These are phyloP conservation scores for Macrobrachium rosenbergii DNA, from an alignment of 1,140 invertebrate genomes.

Conservation along the genomic window DNA sequence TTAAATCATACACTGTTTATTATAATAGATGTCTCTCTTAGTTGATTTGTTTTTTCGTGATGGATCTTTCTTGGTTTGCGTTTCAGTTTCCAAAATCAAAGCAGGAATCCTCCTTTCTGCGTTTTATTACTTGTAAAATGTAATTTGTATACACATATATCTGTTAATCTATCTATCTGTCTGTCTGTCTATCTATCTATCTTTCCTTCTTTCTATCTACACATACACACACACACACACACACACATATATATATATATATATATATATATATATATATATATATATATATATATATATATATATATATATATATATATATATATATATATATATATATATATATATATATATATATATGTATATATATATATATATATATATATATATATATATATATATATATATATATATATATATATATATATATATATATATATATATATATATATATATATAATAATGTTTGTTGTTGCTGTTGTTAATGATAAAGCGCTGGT, in stretches of 20 bases:
- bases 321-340: too few relatives aligned
- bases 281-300: neutral
- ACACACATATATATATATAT: neutral
- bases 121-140: too few relatives aligned
- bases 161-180: neutral
- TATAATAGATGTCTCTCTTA: too few relatives aligned
- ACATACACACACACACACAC: neutral
- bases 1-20: too few relatives aligned
- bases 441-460: neutral
- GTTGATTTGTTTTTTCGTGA: too few relatives aligned
- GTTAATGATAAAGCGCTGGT: too few relatives aligned
- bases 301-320: neutral
- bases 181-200: neutral
- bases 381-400: neutral
- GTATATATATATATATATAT: slow-evolving; percentile 13
- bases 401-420: slow-evolving; percentile 27
- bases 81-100: too few relatives aligned
- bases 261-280: slow-evolving; percentile 37
- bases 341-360: slow-evolving; percentile 34
- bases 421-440: slow-evolving; percentile 28
- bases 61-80: too few relatives aligned
- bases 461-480: too few relatives aligned
- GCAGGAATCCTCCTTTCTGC: too few relatives aligned
- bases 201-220: neutral
- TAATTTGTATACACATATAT: neutral